Evolutionary conservation across 2,113 vertebrate species (phyloP).

Genomic region (Perca schrenkii): DNA sequence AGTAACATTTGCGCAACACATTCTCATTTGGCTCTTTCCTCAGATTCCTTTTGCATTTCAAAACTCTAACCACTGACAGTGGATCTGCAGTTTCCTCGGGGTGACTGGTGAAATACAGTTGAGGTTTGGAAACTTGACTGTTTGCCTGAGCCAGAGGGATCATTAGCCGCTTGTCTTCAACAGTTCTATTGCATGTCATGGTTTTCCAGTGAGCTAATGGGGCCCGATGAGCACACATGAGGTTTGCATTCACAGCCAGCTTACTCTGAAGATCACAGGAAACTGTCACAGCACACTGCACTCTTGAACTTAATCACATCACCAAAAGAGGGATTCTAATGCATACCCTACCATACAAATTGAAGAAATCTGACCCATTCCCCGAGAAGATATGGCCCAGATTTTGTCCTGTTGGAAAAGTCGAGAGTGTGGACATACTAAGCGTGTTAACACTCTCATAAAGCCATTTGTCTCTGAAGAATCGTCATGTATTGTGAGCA

Average conservation of each 20-base stretch:
- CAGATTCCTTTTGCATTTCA: constrained; percentile 69
- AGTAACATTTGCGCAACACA: constrained; percentile 65
- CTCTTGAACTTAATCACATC: background rate
- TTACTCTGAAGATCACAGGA: constrained; percentile 5
- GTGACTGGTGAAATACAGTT: constrained; percentile 46
- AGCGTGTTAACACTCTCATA: background rate
- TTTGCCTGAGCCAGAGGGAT: constrained; percentile 55
- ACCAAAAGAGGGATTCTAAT: background rate
- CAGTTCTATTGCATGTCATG: constrained; percentile 42
- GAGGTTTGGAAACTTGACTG: constrained; percentile 65
- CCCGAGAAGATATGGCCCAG: background rate
- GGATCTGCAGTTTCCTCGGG: constrained; percentile 44
- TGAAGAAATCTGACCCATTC: constrained; percentile 3
- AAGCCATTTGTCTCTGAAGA: background rate
- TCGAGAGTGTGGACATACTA: background rate
- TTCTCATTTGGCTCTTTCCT: constrained; percentile 57
- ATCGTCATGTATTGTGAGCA: background rate
- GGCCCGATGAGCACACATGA: constrained; percentile 3
- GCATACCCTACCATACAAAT: background rate
- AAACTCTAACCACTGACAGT: constrained; percentile 60
- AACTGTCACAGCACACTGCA: background rate
- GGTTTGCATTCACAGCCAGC: constrained; percentile 19
- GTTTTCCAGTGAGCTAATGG: constrained; percentile 49
- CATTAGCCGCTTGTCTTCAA: constrained; percentile 55
- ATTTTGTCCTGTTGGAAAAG: background rate